phyloP scores from a whole-genome alignment of 1,140 invertebrate species.

The Planococcus citri region DNA sequence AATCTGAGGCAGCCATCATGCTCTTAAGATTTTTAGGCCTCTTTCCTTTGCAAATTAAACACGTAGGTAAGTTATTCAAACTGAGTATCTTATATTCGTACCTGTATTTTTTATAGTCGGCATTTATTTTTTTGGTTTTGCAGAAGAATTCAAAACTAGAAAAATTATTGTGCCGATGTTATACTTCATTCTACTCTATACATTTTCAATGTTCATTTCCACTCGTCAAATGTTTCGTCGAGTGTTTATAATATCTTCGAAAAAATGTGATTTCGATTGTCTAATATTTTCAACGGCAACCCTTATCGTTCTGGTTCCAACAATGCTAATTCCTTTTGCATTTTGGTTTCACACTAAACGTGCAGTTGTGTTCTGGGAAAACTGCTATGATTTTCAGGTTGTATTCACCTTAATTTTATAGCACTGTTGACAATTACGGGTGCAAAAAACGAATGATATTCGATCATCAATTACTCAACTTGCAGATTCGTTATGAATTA shows the following conservation, averaged over 20 bases:
- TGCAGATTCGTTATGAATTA: not conserved
- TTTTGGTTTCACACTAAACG: not conserved
- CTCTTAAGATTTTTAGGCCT: not conserved
- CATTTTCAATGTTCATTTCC: not conserved
- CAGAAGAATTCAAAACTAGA: not conserved
- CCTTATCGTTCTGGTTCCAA: not conserved
- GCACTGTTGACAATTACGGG: too few species aligned
- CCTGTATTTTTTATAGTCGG: too few species aligned
- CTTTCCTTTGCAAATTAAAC: not conserved
- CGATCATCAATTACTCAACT: too few species aligned
- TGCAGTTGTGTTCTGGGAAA: not conserved
- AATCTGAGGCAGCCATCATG: not conserved
- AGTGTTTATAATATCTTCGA: not conserved
- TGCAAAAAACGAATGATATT: too few species aligned
- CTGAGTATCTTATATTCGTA: too few species aligned
- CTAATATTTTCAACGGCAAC: not conserved
- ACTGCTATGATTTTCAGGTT: not conserved
- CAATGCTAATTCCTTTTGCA: not conserved
- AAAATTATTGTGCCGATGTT: not conserved
- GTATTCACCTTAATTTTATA: too few species aligned
- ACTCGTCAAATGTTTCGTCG: not conserved
- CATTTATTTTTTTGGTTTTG: not conserved
- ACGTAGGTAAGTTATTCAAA: not conserved
- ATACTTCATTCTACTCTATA: not conserved
- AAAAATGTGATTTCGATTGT: not conserved